Conservation (phyloP, 2,113 vertebrate species). For the Ochotona curzoniae region DNA sequence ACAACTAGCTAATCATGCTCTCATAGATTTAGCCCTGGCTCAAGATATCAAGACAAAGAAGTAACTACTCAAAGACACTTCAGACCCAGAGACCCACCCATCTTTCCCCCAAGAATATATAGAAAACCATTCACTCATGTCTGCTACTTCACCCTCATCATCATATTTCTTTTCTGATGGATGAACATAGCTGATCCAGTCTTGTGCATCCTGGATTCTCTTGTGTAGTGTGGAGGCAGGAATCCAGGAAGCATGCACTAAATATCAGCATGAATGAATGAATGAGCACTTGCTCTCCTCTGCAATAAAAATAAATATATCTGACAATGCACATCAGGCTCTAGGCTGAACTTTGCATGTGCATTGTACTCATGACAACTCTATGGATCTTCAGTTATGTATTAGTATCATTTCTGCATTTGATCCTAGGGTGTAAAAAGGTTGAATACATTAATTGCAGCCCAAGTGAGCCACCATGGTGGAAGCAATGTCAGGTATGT, state of each 20-base stretch:
- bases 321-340: background rate
- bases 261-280: slow-evolving; percentile 1
- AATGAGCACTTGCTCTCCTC: slow-evolving; percentile 28
- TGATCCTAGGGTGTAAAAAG: slow-evolving; percentile 18
- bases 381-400: no score
- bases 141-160: background rate
- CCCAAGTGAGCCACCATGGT: background rate
- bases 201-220: background rate
- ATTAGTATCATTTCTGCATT: background rate
- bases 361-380: background rate
- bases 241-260: slow-evolving; percentile 21
- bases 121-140: background rate
- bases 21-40: background rate
- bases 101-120: background rate
- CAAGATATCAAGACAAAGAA: slow-evolving; percentile 37
- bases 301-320: background rate
- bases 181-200: background rate
- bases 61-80: background rate
- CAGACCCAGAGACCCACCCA: background rate
- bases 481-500: background rate
- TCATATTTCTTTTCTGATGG: background rate
- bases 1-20: background rate
- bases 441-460: background rate
- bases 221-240: background rate
- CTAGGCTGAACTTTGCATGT: background rate